Conservation (phyloP, 2,113 vertebrate genomes). For the Isurus oxyrinchus region DNA sequence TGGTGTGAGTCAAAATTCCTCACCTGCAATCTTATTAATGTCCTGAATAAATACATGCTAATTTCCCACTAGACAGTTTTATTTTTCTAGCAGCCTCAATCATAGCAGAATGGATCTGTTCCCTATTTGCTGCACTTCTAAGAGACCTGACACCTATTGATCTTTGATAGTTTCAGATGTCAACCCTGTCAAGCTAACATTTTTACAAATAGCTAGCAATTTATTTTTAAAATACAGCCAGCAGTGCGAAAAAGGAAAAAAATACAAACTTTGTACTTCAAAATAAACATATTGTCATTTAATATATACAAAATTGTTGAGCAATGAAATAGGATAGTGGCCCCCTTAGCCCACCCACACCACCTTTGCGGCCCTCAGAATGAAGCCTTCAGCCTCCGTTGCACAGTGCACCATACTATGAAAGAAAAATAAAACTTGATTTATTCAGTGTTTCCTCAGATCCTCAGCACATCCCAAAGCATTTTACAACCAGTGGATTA, state of each 20-base stretch:
- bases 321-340: not conserved
- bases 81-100: not conserved
- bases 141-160: not conserved
- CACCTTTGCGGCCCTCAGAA: not conserved
- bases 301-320: not conserved
- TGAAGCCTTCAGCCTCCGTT: not conserved
- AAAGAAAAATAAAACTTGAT: not conserved
- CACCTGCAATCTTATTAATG: not conserved
- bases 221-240: not conserved
- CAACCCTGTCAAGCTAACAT: not conserved
- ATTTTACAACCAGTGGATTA: not conserved
- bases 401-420: not conserved
- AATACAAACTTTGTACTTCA: not conserved
- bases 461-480: not conserved
- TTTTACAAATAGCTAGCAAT: not conserved
- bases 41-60: not conserved
- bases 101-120: not conserved
- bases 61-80: not conserved
- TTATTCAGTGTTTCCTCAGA: not conserved
- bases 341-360: not conserved
- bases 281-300: not conserved
- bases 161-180: constrained; percentile 7
- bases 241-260: not conserved
- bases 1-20: not conserved
- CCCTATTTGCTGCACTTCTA: not conserved